Evolutionary conservation across 2,113 vertebrate genomes (phyloP).

Genomic region (Tragelaphus buxtoni): DNA sequence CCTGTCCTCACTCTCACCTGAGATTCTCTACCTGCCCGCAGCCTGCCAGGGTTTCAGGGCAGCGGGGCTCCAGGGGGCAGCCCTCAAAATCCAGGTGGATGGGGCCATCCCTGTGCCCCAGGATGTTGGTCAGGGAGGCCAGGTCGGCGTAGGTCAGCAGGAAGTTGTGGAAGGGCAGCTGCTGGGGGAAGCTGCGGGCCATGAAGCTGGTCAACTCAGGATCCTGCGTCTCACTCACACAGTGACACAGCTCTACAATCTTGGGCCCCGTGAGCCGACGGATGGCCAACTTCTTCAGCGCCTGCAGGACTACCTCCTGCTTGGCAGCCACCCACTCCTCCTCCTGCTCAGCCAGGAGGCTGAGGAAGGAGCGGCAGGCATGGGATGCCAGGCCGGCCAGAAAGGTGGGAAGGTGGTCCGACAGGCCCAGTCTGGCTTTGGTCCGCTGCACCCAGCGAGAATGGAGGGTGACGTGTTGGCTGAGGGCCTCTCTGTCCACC

Average conservation of each 20-base stretch:
- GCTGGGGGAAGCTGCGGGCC: conserved; percentile 72
- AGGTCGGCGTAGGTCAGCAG: conserved; percentile 84
- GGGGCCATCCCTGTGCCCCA: conserved; percentile 72
- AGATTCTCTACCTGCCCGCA: conserved; percentile 84
- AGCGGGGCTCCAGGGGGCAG: conserved; percentile 86
- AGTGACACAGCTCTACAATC: conserved; percentile 88
- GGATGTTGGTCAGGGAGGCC: conserved; percentile 83
- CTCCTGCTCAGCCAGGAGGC: conserved; percentile 67
- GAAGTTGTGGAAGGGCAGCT: conserved; percentile 88
- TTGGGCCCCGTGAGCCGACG: conserved; percentile 89
- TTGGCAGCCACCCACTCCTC: conserved; percentile 77
- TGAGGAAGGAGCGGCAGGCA: conserved; percentile 79
- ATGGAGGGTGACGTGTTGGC: conserved; percentile 85
- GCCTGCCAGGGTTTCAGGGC: conserved; percentile 81
- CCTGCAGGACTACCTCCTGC: conserved; percentile 80
- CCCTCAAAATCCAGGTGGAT: conserved; percentile 86
- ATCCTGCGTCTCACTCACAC: conserved; percentile 87
- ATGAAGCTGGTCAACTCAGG: conserved; percentile 73
- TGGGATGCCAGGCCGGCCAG: conserved; percentile 87
- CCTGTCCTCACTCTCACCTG: conserved; percentile 80
- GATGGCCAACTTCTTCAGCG: conserved; percentile 78
- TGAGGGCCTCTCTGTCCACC: conserved; percentile 77
- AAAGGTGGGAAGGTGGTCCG: conserved; percentile 86
- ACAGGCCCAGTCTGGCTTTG: conserved; percentile 80
- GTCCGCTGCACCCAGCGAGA: conserved; percentile 87